Evolutionary conservation across 1,140 invertebrate species (phyloP), one percentile per base, ranked within the genome.

Genomic region (Drosophila sucinea): DNA sequence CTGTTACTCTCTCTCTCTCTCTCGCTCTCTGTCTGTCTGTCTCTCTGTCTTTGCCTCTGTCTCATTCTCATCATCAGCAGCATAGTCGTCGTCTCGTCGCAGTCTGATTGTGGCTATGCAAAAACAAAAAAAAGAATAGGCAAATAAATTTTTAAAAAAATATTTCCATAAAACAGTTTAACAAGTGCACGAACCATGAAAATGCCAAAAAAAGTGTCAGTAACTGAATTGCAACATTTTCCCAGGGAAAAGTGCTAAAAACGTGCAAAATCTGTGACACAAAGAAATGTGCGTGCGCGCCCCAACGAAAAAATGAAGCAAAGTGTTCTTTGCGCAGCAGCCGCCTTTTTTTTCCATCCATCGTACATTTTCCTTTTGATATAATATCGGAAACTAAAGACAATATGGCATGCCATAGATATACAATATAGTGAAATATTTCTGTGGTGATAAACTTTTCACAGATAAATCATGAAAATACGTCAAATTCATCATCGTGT

Each of bases 21-120:
- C 23, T 4, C 17, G 55, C 70, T 73, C 60, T 71, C 65, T 60
- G 67, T 74, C 63, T 78, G 70, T 74, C 67, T 85, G 61, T 75
- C 56, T 57, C 73, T 81, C 55, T 67, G 51, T 41, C 11, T n/a
- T 41, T 47, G 44, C 23, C 7, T 47, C 73, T 79, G 73, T 79
- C 83, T 81, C 83, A 51, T 51, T 86, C 75, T 87, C 82, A 85
- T 85, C 79, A 82, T 82, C 77, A 71, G 82, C 76, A 74, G 61
- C 67, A 30, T 80, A 62, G 82, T 73, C 61, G 78, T 80, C 69
- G 83, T 80, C 79, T 86, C 83, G 83, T 86, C 72, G 79, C 71
- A 81, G 79, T 86, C 83, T 82, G 83, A 86, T 86, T 86, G 83
- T 83, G 82, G 82, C 82, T 62, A 82, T 76, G 82, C 76, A 76